Percentiles rank a stretch among this genome's conserved stretches.
phyloP scores from a whole-genome alignment of 64 coral and sea anemone species.

The Anthopleura sola region DNA sequence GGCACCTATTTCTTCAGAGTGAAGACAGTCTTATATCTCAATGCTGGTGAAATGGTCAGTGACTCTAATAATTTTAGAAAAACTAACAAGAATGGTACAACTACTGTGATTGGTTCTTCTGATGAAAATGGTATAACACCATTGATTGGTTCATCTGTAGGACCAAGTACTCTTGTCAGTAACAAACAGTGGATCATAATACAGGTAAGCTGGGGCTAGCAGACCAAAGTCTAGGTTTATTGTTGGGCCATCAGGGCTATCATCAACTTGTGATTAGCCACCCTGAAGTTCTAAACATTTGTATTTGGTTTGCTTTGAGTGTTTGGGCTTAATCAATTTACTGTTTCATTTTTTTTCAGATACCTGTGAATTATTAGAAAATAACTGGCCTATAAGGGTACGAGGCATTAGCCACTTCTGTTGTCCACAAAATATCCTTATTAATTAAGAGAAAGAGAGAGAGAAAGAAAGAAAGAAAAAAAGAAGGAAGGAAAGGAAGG shows the following conservation, averaged over 20 bases:
- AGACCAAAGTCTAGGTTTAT: not conserved
- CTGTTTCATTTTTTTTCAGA: constrained; percentile 39
- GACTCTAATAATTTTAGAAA: constrained; percentile 55
- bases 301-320: too few species aligned
- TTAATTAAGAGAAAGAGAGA: too few species aligned
- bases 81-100: constrained; percentile 21
- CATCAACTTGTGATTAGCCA: too few species aligned
- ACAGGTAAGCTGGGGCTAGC: not conserved
- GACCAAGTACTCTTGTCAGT: constrained; percentile 18
- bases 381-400: constrained; percentile 78
- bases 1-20: constrained; percentile 89
- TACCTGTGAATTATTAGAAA: constrained; percentile 82
- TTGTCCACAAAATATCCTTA: too few species aligned
- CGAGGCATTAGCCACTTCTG: not conserved
- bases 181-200: constrained; percentile 20
- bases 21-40: constrained; percentile 88
- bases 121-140: constrained; percentile 70
- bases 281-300: not conserved
- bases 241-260: not conserved
- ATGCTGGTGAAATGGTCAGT: constrained; percentile 92
- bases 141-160: constrained; percentile 24
- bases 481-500: not conserved
- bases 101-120: constrained; percentile 30
- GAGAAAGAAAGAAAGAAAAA: not conserved
- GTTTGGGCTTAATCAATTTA: not conserved